Evolutionary conservation across 2,113 vertebrate genomes (phyloP).

Genomic region (Triplophysa tibetana): DNA sequence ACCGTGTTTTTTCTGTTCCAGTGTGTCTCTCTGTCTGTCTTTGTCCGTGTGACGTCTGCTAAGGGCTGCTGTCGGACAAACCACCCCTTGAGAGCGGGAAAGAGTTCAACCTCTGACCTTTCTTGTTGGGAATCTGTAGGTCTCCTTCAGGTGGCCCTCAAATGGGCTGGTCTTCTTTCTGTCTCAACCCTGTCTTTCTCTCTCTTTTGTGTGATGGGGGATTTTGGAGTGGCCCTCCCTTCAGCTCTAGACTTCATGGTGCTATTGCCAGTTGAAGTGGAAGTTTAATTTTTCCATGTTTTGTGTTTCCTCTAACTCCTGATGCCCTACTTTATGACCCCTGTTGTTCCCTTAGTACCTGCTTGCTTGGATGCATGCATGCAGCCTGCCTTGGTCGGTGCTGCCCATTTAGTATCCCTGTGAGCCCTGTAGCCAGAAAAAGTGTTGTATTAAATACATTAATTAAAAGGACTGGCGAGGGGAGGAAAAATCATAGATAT

Average conservation of each 20-base stretch:
- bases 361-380: slow-evolving; percentile 54
- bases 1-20: slow-evolving; percentile 77
- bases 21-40: slow-evolving; percentile 75
- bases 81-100: slow-evolving; percentile 61
- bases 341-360: slow-evolving; percentile 28
- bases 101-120: slow-evolving; percentile 65
- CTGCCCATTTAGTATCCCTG: not conserved
- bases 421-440: too few relatives aligned
- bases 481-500: too few relatives aligned
- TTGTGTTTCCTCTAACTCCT: slow-evolving; percentile 49
- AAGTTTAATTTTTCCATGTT: slow-evolving; percentile 58
- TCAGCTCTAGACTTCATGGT: slow-evolving; percentile 35
- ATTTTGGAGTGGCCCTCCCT: slow-evolving; percentile 19
- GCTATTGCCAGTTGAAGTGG: slow-evolving; percentile 39
- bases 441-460: too few relatives aligned
- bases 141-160: slow-evolving; percentile 61
- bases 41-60: slow-evolving; percentile 60
- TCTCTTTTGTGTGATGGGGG: slow-evolving; percentile 15
- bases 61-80: slow-evolving; percentile 55
- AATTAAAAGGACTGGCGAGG: too few relatives aligned
- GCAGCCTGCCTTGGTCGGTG: slow-evolving; percentile 31
- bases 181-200: slow-evolving; percentile 48
- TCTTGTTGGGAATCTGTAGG: slow-evolving; percentile 59
- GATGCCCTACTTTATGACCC: not conserved
- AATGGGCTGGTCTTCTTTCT: slow-evolving; percentile 61